Evolutionary conservation across 2,797 vertebrate genomes (phyloP).

Genomic region (Thamnophis elegans): DNA sequence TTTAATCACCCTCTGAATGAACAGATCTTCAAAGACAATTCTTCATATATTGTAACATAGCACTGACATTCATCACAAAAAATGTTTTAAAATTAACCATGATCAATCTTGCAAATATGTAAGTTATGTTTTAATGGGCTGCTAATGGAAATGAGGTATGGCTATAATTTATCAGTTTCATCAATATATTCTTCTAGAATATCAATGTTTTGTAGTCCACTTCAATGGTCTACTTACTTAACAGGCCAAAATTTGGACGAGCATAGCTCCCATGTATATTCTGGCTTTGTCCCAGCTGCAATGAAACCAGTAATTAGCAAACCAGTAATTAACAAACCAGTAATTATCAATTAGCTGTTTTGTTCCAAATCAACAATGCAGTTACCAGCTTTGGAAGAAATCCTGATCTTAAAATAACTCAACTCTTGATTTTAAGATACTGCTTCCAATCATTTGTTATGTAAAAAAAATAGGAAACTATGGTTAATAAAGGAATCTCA

Average conservation of each 20-base stretch:
- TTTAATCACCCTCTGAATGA: slow-evolving; percentile 58
- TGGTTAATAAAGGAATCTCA: not conserved
- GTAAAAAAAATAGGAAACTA: not conserved
- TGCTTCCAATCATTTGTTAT: not conserved
- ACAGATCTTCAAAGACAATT: slow-evolving; percentile 58
- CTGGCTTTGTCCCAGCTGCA: not conserved
- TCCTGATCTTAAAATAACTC: not conserved
- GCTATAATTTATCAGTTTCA: not conserved
- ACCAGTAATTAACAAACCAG: not conserved
- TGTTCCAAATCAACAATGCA: not conserved
- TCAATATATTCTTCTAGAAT: not conserved
- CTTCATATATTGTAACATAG: slow-evolving; percentile 32
- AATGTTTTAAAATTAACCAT: slow-evolving; percentile 22
- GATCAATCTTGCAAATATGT: slow-evolving; percentile 14
- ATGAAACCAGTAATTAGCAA: slow-evolving; percentile 3
- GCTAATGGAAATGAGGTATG: not conserved
- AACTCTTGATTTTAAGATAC: not conserved
- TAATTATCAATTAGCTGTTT: not conserved
- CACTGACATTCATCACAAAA: slow-evolving; percentile 37
- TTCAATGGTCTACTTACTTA: not conserved
- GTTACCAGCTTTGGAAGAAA: not conserved
- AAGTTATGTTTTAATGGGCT: slow-evolving; percentile 4
- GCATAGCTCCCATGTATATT: not conserved
- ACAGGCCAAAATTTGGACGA: not conserved
- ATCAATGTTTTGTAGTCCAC: not conserved